Evolutionary conservation across 2,113 vertebrate genomes (phyloP).

Genomic region (Epinephelus lanceolatus): DNA sequence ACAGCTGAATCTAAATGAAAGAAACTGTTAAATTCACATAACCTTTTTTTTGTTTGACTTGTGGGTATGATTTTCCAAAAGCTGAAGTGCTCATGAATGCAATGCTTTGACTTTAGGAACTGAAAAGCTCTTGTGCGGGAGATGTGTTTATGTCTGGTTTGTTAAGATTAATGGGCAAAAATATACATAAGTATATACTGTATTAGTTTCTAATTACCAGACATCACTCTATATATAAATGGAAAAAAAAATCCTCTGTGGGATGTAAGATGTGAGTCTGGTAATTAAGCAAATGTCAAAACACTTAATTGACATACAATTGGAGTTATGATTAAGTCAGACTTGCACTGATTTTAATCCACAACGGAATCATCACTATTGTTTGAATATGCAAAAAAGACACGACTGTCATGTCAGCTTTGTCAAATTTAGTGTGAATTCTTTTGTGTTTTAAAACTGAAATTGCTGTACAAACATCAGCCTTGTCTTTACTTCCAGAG

Average conservation of each 20-base stretch:
- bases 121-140: background rate
- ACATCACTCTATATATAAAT: background rate
- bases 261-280: background rate
- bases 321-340: background rate
- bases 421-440: background rate
- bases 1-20: conserved; percentile 2
- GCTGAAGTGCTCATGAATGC: background rate
- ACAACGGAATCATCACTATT: background rate
- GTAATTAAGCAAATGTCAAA: no score
- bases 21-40: background rate
- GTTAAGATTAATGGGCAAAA: background rate
- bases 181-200: background rate
- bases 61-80: background rate
- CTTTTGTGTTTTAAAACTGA: background rate
- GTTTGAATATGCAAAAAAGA: background rate
- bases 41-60: conserved; percentile 3
- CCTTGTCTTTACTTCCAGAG: background rate
- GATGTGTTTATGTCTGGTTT: background rate
- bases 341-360: background rate
- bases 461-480: background rate
- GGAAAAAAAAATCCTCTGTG: background rate
- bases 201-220: background rate
- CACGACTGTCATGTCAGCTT: background rate
- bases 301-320: no score
- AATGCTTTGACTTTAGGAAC: conserved; percentile 3